Evolutionary conservation across 2,888 invertebrate species (phyloP), one percentile per base, ranked within the genome.

Genomic region (Nysson spinosus): DNA sequence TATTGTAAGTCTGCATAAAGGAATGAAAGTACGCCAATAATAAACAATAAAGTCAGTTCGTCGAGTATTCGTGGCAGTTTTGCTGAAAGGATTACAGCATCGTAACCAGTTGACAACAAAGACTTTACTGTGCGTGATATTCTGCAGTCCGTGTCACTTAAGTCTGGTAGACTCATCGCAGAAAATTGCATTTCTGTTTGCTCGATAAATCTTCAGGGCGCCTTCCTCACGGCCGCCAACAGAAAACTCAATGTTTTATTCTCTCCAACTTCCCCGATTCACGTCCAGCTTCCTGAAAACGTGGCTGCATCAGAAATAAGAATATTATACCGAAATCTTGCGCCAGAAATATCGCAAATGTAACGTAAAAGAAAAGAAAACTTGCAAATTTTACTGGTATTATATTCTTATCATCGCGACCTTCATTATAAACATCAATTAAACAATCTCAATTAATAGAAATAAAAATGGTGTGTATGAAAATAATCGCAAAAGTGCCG

Each of bases 121-220:
- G 42, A 32, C 37, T 54, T 28, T 49, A 28, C 44, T 50, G 49
- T 20, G 26, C 32, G 17, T 40, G 34, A 28, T 49, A 43, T 17
- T 22, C 46, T 22, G 55, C 30, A 52, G 54, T 50, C 50, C 52
- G 51, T 30, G 43, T 64, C 64, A 62, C 66, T 72, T 64, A 75
- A 72, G 65, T 62, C 60, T 44, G 39, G 37, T 60, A 65, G 64
- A 69, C 72, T 77, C 70, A 69, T 74, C 60, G 39, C 55, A 55
- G 67, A 76, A 66, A 77, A 77, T 78, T 78, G 75, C 73, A 72
- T 73, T 72, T 73, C 71, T 61, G 66, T 67, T 64, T 64, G 61
- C 43, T 62, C 69, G 67, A 74, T 76, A 77, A 72, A 78, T 78
- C 66, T 60, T 50, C 43, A 20, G 24, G 37, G 5, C 24, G 11